Evolutionary conservation across 1,140 invertebrate species (phyloP), one percentile per base, ranked within the genome.

Genomic region (Steinernema feltiae): DNA sequence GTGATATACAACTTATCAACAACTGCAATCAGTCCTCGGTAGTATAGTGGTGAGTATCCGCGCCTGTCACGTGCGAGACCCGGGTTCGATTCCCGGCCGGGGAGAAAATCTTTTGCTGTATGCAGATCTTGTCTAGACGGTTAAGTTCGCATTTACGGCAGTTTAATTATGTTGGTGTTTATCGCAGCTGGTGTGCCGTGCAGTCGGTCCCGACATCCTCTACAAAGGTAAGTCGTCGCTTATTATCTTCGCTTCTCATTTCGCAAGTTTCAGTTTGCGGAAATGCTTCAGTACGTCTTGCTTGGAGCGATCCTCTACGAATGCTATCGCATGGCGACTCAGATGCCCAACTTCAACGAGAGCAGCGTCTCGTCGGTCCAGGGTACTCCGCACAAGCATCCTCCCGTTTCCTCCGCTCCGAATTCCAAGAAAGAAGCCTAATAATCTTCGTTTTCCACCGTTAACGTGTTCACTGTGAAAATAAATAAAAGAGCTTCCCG

Each of bases 1-100:
- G 18, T 41, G 35, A 41, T 41, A n/a, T n/a, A n/a, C n/a, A n/a
- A n/a, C n/a, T n/a, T n/a, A n/a, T n/a, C n/a, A n/a, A n/a, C n/a
- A n/a, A n/a, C n/a, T 41, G 35, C 35, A 7, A 7, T 41, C 35
- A 41, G 53, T 63, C 53, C 53, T 27, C 53, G 53, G 53, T 63
- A 63, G 53, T 63, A 63, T 27, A 63, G 53, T 63, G 53, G 53
- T 63, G 53, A 63, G 53, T 27, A 63, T 63, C 53, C 24, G 53
- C 53, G 53, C 53, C 53, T 63, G 53, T 63, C 53, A 63, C 53
- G 53, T 63, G 53, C 53, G 53, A 63, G 53, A 63, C 53, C 53
- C 53, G 53, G 53, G 53, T 63, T 63, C 53, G 53, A 63, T 63
- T 63, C 53, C 53, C 53, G 53, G 53, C 53, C 53, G 24, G 15